These are phyloP conservation scores for Stegostoma tigrinum DNA, from an alignment of 2,113 vertebrate species.

Conservation along the genomic window DNA sequence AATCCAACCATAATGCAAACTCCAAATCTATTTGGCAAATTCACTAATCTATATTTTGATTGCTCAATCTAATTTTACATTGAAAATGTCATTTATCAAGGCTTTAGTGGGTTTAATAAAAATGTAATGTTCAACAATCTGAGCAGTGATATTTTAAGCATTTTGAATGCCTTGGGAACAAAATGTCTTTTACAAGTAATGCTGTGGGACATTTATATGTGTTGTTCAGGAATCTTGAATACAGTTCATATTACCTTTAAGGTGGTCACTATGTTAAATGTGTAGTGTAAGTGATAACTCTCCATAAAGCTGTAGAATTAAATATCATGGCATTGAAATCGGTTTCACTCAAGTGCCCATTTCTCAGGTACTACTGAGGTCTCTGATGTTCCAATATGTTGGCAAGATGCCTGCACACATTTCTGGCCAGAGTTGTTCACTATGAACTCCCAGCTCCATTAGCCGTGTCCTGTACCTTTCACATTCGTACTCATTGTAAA, in stretches of 20 bases:
- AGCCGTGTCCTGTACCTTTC: too few relatives aligned
- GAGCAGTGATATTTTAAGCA: not conserved
- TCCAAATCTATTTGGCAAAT: not conserved
- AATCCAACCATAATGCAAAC: not conserved
- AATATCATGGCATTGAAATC: not conserved
- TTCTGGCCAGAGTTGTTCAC: not conserved
- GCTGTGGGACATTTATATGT: not conserved
- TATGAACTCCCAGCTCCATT: too few relatives aligned
- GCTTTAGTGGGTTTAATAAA: not conserved
- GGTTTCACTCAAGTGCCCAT: not conserved
- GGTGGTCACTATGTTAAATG: not conserved
- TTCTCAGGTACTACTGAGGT: not conserved
- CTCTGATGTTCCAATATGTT: not conserved
- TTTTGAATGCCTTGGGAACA: not conserved
- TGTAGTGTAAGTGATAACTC: not conserved
- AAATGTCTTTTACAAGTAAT: not conserved
- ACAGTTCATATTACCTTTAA: not conserved
- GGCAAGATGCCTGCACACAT: not conserved
- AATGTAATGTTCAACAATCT: not conserved
- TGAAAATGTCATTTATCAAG: not conserved
- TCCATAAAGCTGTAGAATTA: not conserved
- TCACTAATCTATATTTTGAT: not conserved
- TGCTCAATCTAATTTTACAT: not conserved
- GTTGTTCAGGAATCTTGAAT: not conserved
- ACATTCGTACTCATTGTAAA: too few relatives aligned